Evolutionary conservation across 2,113 vertebrate genomes (phyloP).

Genomic region (Erpornis zantholeuca): DNA sequence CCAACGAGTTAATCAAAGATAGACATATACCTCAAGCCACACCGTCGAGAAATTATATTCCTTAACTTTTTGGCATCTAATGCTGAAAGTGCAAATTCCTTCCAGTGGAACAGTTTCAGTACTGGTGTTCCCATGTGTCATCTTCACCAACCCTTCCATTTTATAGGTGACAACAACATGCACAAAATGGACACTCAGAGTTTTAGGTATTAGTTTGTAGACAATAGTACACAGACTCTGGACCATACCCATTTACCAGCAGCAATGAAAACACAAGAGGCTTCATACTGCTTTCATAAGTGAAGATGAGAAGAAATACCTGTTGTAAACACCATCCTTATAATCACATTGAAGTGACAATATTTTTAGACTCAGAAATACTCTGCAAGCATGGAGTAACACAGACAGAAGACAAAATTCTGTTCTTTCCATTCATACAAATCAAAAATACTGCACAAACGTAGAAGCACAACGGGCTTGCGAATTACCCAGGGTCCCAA

Average conservation of each 20-base stretch:
- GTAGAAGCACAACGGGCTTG: not conserved
- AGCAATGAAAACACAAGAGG: not conserved
- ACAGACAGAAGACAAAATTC: not conserved
- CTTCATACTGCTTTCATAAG: not conserved
- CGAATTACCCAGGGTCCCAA: not conserved
- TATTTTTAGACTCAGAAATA: not conserved
- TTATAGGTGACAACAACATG: not conserved
- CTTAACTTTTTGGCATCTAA: not conserved
- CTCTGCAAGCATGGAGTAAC: not conserved
- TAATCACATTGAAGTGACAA: not conserved
- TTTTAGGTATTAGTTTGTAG: not conserved
- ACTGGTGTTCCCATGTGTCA: not conserved
- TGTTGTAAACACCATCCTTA: not conserved
- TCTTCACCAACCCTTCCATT: not conserved
- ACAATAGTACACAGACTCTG: not conserved
- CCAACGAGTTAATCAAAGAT: conserved; percentile 4
- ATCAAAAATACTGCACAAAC: not conserved
- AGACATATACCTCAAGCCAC: not conserved
- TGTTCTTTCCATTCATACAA: not conserved
- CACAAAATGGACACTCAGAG: not conserved
- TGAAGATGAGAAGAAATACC: not conserved
- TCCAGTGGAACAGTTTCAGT: not conserved
- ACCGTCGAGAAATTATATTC: not conserved
- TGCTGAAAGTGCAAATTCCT: conserved; percentile 7
- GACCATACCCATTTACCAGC: not conserved